These are phyloP conservation scores for Garra rufa DNA, from an alignment of 2,113 vertebrate species.

Conservation along the genomic window DNA sequence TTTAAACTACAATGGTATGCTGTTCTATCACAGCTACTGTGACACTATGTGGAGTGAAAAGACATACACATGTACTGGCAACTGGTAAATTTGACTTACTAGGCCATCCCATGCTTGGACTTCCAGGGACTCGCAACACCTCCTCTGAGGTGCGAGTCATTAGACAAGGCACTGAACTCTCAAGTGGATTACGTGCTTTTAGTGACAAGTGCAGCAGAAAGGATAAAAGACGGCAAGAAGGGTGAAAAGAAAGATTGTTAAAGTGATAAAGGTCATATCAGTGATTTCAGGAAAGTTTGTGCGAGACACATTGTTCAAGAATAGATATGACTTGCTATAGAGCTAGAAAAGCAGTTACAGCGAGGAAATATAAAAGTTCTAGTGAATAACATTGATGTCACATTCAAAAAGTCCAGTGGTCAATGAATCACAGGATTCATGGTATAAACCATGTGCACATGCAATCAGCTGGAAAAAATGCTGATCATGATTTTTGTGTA, in stretches of 20 bases:
- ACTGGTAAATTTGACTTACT: conserved; percentile 83
- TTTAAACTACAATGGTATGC: neutral
- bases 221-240: conserved; percentile 61
- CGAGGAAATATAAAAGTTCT: neutral
- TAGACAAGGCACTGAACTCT: conserved; percentile 93
- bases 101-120: conserved; percentile 94
- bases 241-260: conserved; percentile 19
- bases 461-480: neutral
- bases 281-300: conserved; percentile 49
- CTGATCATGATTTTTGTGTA: neutral
- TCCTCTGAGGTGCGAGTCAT: conserved; percentile 85
- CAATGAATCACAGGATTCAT: neutral
- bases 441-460: neutral
- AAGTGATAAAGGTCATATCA: conserved; percentile 64
- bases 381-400: neutral
- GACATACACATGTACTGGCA: conserved; percentile 5
- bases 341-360: conserved; percentile 1
- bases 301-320: conserved; percentile 17
- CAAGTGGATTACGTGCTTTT: conserved; percentile 91
- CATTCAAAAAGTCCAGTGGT: neutral
- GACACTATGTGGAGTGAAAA: neutral
- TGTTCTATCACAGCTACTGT: neutral
- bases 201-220: conserved; percentile 69
- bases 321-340: conserved; percentile 7
- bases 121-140: conserved; percentile 83